phyloP scores from a whole-genome alignment of 2,888 invertebrate genomes.

The Dorcus parallelipipedus region DNA sequence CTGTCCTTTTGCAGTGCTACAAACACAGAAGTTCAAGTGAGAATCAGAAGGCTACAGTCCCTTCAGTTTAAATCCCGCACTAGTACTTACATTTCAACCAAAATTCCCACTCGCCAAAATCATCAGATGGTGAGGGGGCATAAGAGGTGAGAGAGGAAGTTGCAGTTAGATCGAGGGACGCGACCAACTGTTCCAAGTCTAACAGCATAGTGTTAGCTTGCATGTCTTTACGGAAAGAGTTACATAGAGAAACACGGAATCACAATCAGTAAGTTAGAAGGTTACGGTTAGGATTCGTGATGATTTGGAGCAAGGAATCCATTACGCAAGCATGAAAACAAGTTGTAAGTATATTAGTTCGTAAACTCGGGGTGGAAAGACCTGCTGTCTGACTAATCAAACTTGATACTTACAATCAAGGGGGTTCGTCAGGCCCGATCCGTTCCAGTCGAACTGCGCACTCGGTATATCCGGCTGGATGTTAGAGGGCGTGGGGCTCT shows the following conservation, averaged over 20 bases:
- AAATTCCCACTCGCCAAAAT: constrained; percentile 42
- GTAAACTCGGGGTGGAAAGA: constrained; percentile 2
- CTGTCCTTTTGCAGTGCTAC: not conserved
- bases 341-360: constrained; percentile 16
- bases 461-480: constrained; percentile 54
- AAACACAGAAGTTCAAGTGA: not conserved
- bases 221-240: constrained; percentile 37
- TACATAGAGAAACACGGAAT: constrained; percentile 9
- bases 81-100: constrained; percentile 46
- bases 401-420: constrained; percentile 58
- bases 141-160: constrained; percentile 18
- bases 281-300: constrained; percentile 34
- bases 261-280: constrained; percentile 28
- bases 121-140: constrained; percentile 29
- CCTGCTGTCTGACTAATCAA: not conserved
- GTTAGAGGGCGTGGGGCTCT: not conserved
- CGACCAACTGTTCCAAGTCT: constrained; percentile 56
- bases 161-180: constrained; percentile 39
- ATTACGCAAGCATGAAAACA: constrained; percentile 39
- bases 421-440: constrained; percentile 69
- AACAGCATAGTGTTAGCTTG: constrained; percentile 50
- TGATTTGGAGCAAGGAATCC: constrained; percentile 36
- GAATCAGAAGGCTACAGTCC: not conserved
- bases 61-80: too few species aligned
- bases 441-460: constrained; percentile 72